Evolutionary conservation across 2,888 invertebrate genomes (phyloP).

Genomic region (Tiliacea aurago): DNA sequence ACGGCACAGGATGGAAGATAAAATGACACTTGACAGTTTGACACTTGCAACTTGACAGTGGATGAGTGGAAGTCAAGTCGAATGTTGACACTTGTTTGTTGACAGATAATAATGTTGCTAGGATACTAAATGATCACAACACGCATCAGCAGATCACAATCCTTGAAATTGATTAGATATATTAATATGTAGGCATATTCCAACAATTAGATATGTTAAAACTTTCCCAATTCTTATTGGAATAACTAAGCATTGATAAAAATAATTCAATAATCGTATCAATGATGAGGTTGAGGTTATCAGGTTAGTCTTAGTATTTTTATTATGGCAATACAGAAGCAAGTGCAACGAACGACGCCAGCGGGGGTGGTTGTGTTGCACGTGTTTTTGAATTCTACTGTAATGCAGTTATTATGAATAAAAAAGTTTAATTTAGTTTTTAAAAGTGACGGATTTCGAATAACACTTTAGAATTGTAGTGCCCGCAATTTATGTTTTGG

Average conservation of each 20-base stretch:
- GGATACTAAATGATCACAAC: neutral
- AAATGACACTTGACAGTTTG: neutral
- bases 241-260: neutral
- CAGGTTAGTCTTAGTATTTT: neutral
- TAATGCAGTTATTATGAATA: conserved; percentile 69
- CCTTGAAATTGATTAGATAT: neutral
- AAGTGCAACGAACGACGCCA: conserved; percentile 75
- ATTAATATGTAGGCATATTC: no score
- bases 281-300: neutral
- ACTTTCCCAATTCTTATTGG: accelerated
- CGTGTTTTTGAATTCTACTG: conserved; percentile 68
- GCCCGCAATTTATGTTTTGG: conserved; percentile 71
- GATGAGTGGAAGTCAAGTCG: neutral
- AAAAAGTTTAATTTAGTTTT: conserved; percentile 61
- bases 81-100: conserved; percentile 10
- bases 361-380: conserved; percentile 74
- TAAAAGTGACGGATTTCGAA: conserved; percentile 45
- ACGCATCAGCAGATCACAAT: neutral
- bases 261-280: neutral
- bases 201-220: neutral
- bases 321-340: conserved; percentile 65
- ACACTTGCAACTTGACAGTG: neutral
- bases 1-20: conserved; percentile 20
- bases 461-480: conserved; percentile 49
- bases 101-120: conserved; percentile 47